Evolutionary conservation across 2,888 invertebrate genomes (phyloP).

Genomic region (Spodoptera picta): DNA sequence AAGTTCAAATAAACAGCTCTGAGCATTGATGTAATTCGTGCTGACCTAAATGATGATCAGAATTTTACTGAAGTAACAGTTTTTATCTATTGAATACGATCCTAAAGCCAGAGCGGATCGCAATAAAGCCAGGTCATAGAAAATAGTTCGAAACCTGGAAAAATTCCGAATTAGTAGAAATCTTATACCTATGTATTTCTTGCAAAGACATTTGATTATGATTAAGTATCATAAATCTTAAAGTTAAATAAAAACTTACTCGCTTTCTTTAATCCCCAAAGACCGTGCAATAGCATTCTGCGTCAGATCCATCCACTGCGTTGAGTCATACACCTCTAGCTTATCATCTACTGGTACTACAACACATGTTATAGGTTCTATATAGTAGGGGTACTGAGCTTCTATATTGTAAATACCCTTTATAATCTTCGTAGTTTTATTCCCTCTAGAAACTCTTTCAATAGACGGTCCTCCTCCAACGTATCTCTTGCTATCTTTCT

Average conservation of each 20-base stretch:
- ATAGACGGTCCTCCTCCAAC: slow-evolving; percentile 62
- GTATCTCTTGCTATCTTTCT: slow-evolving; percentile 79
- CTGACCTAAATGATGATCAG: too few species aligned
- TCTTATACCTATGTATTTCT: too few species aligned
- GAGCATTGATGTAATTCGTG: too few species aligned
- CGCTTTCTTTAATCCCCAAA: slow-evolving; percentile 87
- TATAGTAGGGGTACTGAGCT: slow-evolving; percentile 92
- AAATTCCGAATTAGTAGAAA: too few species aligned
- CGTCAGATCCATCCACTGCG: slow-evolving; percentile 90
- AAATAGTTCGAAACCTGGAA: too few species aligned
- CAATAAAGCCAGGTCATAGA: too few species aligned
- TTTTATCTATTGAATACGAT: too few species aligned
- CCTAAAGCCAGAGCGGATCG: too few species aligned
- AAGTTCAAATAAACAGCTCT: too few species aligned
- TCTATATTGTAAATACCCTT: slow-evolving; percentile 89
- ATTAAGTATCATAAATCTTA: too few species aligned
- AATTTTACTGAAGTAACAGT: too few species aligned
- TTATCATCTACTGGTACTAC: slow-evolving; percentile 91
- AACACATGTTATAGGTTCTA: slow-evolving; percentile 91
- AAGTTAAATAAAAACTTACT: slow-evolving; percentile 72
- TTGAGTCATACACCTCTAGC: slow-evolving; percentile 90
- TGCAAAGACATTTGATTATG: too few species aligned
- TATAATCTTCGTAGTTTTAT: slow-evolving; percentile 76
- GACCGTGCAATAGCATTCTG: slow-evolving; percentile 88
- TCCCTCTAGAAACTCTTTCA: slow-evolving; percentile 70